Evolutionary conservation across 2,113 vertebrate species (phyloP), one percentile per base, ranked within the genome.

Genomic region (Tonatia bakeri): DNA sequence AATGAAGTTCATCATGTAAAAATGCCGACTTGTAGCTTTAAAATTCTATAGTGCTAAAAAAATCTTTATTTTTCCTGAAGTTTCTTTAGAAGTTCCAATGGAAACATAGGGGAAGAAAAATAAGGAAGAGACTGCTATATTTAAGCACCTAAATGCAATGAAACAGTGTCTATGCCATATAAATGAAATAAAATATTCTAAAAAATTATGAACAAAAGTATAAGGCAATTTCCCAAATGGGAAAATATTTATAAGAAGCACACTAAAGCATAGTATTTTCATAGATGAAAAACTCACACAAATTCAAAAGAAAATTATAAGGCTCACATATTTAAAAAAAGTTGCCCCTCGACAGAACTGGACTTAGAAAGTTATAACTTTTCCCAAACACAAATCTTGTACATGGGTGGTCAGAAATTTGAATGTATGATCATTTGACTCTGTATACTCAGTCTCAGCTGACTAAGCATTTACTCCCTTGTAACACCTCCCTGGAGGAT

Each of bases 241-340:
- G 85, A 93, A 95, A 70, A 52, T 36, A 72, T 36, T 56, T 65
- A 56, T 43, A 72, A 61, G 77, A 22, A 86, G 36, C 52, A 94
- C 47, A 10, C 17, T 81, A 91, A 88, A 84, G 19, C 11, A 43
- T 52, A 67, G 70, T 11, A 31, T 31, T 26, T 33, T 80, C 20
- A 80, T n/a, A 70, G 36, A 47, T 43, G 50, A 84, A 91, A 84
- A 69, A 72, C 10, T 67, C 7, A 45, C 24, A 93, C 13, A 76
- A 90, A 75, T 91, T 93, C 64, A 47, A 90, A 94, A 75, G 40
- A 80, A 94, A 84, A 91, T 40, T 73, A 85, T 82, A 59, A 64
- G 26, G 76, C 33, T 72, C 20, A 75, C 16, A 67, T 45, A 90
- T 56, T 4, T 50, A 61, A 92, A 90, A 56, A 40, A 82, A 61